These are phyloP conservation scores for Drosophila navojoa DNA, from an alignment of 1,140 invertebrate species.

Conservation along the genomic window DNA sequence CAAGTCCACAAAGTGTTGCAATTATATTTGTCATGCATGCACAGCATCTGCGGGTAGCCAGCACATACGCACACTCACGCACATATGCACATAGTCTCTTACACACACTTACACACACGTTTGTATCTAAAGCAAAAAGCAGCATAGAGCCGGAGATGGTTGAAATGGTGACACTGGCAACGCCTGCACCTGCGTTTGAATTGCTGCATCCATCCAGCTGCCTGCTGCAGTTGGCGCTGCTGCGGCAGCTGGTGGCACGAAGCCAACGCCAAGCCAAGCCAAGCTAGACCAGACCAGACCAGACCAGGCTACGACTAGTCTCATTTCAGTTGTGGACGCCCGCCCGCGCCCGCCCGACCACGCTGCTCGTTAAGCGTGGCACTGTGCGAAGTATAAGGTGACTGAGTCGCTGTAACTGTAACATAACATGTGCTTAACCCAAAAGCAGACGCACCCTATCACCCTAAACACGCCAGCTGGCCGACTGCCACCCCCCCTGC, in stretches of 20 bases:
- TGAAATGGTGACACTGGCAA: conserved; percentile 36
- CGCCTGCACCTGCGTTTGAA: conserved; percentile 36
- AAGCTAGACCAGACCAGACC: conserved; percentile 11
- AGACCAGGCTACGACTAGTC: conserved; percentile 23
- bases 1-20: conserved; percentile 65
- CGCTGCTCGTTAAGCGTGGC: conserved; percentile 33
- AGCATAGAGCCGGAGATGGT: conserved; percentile 31
- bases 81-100: not conserved
- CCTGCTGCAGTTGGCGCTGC: conserved; percentile 13
- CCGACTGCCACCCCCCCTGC: not conserved
- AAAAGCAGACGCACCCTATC: conserved; percentile 51
- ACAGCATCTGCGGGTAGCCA: conserved; percentile 43
- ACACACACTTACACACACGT: conserved; percentile 4
- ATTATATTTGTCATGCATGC: conserved; percentile 64
- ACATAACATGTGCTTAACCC: conserved; percentile 69
- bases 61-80: conserved; percentile 10
- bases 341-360: conserved; percentile 2
- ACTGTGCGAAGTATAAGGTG: conserved; percentile 36
- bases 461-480: conserved; percentile 1
- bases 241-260: conserved; percentile 1
- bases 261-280: conserved; percentile 13
- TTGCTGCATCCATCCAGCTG: conserved; percentile 31
- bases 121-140: conserved; percentile 13
- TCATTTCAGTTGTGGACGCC: conserved; percentile 39
- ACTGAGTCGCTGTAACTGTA: conserved; percentile 51